Base-by-base conservation (phyloP, 2,797 vertebrate species). In the Otus scops region DNA sequence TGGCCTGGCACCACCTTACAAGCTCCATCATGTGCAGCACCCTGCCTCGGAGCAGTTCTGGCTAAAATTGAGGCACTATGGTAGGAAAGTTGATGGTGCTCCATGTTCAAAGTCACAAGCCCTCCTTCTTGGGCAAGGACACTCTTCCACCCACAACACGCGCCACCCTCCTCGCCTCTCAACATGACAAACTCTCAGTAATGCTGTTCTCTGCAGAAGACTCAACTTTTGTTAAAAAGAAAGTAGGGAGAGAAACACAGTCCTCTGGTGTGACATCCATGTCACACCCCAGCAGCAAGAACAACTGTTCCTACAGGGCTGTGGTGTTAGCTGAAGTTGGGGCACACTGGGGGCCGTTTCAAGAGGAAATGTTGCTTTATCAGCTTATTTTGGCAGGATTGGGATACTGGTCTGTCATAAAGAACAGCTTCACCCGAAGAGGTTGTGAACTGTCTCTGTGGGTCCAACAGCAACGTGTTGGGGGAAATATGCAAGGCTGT, bases 241-340 rank as follows among this genome's bases (percentile, higher is more conserved):
- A 27, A 32, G 23, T 8, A 57, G 9, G 47, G 71, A 56, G 56
- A 64, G 68, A 18, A 82, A 48, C 24, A 27, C 41, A 73, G 39
- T 11, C 60, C 56, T 85, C 75, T 75, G 26, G 45, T 68, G 38
- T 3, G 1, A 28, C 3, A 24, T 22, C 27, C 0, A 0, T 2
- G 19, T 32, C 57, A 38, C 48, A n/a, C 3, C 24, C 11, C 65
- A 80, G 76, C 60, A 73, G 43, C 13, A 15, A 63, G 39, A 54
- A 18, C 65, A 28, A 26, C 24, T 7, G 0, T 5, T 30, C 39
- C 51, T 24, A 50, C 22, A 32, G 30, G 60, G 23, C 68, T 88
- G 48, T 27, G 56, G 10, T 10, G 47, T 16, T 24, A 68, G 26
- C 69, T 47, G 45, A 34, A 85, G 45, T 1, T 86, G 74, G 45